A percentile compares a stretch with the other conserved stretches of the same genome.
These are phyloP conservation scores for Rhodophaea formosa DNA, from an alignment of 2,888 invertebrate genomes.

Conservation along the genomic window DNA sequence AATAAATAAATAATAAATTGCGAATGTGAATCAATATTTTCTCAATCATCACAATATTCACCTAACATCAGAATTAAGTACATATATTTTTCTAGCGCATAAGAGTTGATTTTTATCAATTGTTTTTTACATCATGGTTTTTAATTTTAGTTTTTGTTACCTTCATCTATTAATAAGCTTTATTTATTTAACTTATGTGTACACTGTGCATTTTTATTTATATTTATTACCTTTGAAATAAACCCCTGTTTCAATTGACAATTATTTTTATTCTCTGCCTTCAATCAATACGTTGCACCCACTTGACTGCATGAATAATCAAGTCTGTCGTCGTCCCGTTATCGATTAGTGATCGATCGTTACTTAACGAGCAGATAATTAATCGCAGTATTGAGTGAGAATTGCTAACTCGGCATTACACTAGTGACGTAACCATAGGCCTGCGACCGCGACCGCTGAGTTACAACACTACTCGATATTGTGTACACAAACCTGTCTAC, in stretches of 20 bases:
- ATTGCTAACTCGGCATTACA: conserved; percentile 8
- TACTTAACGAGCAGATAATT: conserved; percentile 13
- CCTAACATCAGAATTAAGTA: no score
- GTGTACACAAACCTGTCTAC: neutral
- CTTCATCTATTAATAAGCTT: neutral
- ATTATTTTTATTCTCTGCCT: no score
- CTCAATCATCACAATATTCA: no score
- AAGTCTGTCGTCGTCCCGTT: neutral
- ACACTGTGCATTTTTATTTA: neutral
- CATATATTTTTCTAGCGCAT: neutral
- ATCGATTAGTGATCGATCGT: conserved; percentile 10
- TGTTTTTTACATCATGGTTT: neutral
- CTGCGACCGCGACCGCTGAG: conserved; percentile 22
- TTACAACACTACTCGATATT: conserved; percentile 12
- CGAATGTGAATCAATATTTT: no score
- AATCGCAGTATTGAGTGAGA: conserved; percentile 11
- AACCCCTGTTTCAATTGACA: neutral
- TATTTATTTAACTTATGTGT: conserved; percentile 1
- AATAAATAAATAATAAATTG: no score
- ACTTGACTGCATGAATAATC: no score
- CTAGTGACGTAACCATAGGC: conserved; percentile 25
- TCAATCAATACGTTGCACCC: no score
- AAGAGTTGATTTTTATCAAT: neutral
- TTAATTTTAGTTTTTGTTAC: neutral
- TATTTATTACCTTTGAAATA: neutral